phyloP scores from a whole-genome alignment of 2,888 invertebrate species.

The Pseudeuparius sepicola region DNA sequence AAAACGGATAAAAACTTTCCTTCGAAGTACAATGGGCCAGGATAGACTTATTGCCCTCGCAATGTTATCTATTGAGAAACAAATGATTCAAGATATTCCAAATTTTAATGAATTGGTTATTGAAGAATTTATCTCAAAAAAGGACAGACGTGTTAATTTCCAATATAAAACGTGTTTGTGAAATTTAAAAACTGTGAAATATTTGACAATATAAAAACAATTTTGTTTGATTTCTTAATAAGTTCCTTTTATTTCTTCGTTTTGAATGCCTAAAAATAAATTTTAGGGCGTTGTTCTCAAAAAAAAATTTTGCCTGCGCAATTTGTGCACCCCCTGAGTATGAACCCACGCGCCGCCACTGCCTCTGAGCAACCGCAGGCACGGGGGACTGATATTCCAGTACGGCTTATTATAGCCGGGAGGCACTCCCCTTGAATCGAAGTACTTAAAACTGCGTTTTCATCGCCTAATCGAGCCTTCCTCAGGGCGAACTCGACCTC shows the following conservation, averaged over 20 bases:
- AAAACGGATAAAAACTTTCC: constrained; percentile 21
- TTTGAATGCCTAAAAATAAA: constrained; percentile 1
- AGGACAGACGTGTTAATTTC: constrained; percentile 15
- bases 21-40: constrained; percentile 20
- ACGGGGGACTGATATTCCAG: no score
- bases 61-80: constrained; percentile 21
- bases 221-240: no score
- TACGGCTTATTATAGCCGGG: no score
- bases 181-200: constrained; percentile 2
- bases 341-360: background rate
- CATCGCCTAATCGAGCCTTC: no score
- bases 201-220: background rate
- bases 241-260: no score
- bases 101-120: constrained; percentile 17
- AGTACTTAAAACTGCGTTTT: no score
- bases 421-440: no score
- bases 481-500: no score
- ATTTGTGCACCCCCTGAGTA: constrained; percentile 1
- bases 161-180: constrained; percentile 7
- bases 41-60: constrained; percentile 19
- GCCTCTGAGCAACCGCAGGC: no score
- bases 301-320: constrained; percentile 1
- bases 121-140: constrained; percentile 15
- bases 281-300: background rate
- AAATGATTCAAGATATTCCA: constrained; percentile 17